Evolutionary conservation across 2,113 vertebrate genomes (phyloP).

Genomic region (Xenopus borealis): DNA sequence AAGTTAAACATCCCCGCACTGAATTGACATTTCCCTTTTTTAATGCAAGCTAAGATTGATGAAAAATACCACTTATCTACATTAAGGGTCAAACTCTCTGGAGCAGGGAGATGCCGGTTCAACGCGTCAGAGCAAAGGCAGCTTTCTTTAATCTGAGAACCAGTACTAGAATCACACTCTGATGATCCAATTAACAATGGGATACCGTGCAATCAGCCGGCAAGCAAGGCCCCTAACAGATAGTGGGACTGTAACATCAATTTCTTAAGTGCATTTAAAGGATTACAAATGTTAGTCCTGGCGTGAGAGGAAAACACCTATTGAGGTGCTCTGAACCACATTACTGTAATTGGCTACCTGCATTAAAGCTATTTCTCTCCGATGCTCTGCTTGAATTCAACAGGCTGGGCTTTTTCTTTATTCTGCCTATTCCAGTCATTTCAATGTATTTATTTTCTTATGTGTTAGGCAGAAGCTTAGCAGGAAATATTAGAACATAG

Average conservation of each 20-base stretch:
- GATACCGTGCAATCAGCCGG: conserved; percentile 82
- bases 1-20: conserved; percentile 71
- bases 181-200: conserved; percentile 98
- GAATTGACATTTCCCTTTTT: conserved; percentile 76
- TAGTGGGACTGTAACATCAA: conserved; percentile 90
- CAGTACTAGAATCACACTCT: conserved; percentile 92
- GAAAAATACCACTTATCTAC: conserved; percentile 97
- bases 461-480: too few relatives aligned
- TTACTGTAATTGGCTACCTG: conserved; percentile 85
- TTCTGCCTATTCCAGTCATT: conserved; percentile 53
- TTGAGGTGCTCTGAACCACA: conserved; percentile 75
- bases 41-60: conserved; percentile 82
- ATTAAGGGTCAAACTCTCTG: conserved; percentile 88
- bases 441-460: too few relatives aligned
- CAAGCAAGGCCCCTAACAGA: conserved; percentile 86
- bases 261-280: conserved; percentile 99
- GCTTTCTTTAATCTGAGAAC: conserved; percentile 90
- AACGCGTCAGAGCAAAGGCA: conserved; percentile 84
- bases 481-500: too few relatives aligned
- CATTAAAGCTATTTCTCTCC: conserved; percentile 70
- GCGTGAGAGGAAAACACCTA: conserved; percentile 78
- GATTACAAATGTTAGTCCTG: conserved; percentile 91
- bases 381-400: conserved; percentile 57
- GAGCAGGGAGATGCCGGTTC: conserved; percentile 67
- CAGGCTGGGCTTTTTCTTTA: conserved; percentile 57